These are phyloP conservation scores for Sarcophilus harrisii DNA, from an alignment of 2,797 vertebrate genomes.

Conservation along the genomic window DNA sequence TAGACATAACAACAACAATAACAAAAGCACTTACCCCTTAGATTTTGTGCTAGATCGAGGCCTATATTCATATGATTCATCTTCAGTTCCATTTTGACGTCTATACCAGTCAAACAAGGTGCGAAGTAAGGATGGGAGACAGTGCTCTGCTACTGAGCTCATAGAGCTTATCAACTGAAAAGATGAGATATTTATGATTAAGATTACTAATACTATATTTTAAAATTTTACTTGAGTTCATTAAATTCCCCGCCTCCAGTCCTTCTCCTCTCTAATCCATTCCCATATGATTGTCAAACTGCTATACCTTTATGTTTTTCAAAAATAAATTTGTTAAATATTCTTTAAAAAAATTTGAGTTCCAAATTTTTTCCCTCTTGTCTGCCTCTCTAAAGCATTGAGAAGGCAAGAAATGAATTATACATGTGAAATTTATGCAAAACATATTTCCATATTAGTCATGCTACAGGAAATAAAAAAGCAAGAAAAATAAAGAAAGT, in stretches of 20 bases:
- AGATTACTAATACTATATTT: not conserved
- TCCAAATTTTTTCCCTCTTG: not conserved
- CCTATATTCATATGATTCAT: slow-evolving; percentile 98
- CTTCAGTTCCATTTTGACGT: slow-evolving; percentile 97
- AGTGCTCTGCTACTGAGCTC: slow-evolving; percentile 99
- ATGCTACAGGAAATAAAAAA: not conserved
- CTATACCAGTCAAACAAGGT: slow-evolving; percentile 99
- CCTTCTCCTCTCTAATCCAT: not conserved
- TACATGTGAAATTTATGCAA: not conserved
- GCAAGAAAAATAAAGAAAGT: not conserved
- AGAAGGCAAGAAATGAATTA: not conserved
- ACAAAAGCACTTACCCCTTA: slow-evolving; percentile 91
- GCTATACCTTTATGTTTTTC: not conserved
- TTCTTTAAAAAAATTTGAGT: not conserved
- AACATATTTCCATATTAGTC: not conserved
- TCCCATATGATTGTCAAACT: not conserved
- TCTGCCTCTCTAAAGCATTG: not conserved
- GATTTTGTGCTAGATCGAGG: slow-evolving; percentile 98
- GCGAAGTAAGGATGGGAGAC: slow-evolving; percentile 98
- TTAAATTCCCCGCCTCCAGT: not conserved
- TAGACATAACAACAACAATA: not conserved
- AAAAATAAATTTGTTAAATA: not conserved
- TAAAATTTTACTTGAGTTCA: not conserved
- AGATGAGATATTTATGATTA: not conserved
- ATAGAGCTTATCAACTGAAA: slow-evolving; percentile 99